phyloP scores from a whole-genome alignment of 2,888 invertebrate species.

The Dichetophora obliterata region DNA sequence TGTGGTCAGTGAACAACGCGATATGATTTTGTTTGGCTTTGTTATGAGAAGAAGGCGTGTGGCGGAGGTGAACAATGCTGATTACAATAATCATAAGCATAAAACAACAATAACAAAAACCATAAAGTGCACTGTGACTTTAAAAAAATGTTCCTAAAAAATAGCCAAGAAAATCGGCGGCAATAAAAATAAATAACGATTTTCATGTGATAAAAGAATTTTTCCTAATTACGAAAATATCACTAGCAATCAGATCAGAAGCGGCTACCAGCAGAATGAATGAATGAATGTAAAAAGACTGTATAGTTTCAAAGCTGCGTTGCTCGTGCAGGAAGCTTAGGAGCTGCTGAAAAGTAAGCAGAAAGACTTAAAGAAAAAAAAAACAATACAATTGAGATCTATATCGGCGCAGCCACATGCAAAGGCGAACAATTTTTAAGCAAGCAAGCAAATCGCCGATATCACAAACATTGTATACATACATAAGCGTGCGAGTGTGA shows the following conservation, averaged over 20 bases:
- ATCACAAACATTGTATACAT: neutral
- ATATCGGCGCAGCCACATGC: conserved; percentile 31
- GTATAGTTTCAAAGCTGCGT: neutral
- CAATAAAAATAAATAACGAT: neutral
- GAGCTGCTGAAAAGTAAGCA: neutral
- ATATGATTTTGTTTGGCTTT: conserved; percentile 36
- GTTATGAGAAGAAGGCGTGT: conserved; percentile 37
- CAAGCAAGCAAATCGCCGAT: neutral
- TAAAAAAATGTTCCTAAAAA: neutral
- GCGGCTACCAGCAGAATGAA: neutral
- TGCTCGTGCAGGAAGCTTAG: too few species aligned
- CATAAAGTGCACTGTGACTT: neutral
- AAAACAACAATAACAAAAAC: neutral
- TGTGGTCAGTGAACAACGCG: conserved; percentile 53
- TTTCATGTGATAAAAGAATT: conserved; percentile 36
- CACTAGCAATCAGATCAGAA: conserved; percentile 17
- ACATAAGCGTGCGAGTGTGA: neutral
- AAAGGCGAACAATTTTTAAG: conserved; percentile 3
- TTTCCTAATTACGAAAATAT: conserved; percentile 34
- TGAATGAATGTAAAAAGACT: neutral
- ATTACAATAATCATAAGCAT: neutral
- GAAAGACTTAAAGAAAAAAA: neutral
- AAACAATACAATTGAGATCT: conserved; percentile 14
- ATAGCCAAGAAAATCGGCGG: neutral
- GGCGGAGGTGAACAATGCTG: conserved; percentile 5